phyloP scores from a whole-genome alignment of 2,797 vertebrate genomes.

The Micropoecilia bifurca region DNA sequence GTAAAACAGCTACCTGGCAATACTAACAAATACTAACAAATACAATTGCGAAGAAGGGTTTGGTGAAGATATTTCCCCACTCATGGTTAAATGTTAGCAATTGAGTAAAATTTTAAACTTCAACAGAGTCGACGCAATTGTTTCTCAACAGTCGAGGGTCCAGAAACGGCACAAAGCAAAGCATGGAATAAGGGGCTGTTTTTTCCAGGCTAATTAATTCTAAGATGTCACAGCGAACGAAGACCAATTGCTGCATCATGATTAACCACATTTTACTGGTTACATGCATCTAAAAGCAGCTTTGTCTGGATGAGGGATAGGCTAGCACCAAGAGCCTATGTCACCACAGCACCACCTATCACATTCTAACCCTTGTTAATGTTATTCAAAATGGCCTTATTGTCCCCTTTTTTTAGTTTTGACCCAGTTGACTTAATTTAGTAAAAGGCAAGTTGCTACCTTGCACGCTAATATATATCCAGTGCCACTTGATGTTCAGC shows the following conservation, averaged over 20 bases:
- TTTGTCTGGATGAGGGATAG: not conserved
- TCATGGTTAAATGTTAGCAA: too few relatives aligned
- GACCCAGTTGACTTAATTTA: not conserved
- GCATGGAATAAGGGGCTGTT: too few relatives aligned
- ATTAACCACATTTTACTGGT: not conserved
- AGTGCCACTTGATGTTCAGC: not conserved
- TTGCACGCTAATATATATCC: not conserved
- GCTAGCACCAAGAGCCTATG: not conserved
- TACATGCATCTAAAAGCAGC: not conserved
- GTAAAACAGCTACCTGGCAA: not conserved
- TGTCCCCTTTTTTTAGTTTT: not conserved
- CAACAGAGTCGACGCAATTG: too few relatives aligned
- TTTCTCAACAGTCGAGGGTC: too few relatives aligned
- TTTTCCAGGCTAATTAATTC: too few relatives aligned
- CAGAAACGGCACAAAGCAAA: too few relatives aligned
- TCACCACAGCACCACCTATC: not conserved
- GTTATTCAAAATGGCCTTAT: not conserved
- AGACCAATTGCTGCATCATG: not conserved
- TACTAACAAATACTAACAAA: constrained; percentile 21
- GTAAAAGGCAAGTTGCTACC: not conserved
- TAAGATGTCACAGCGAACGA: not conserved
- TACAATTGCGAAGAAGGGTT: not conserved
- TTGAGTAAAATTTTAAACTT: too few relatives aligned
- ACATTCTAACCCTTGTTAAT: not conserved
- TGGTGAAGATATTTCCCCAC: not conserved